phyloP scores from a whole-genome alignment of 1,140 invertebrate genomes.

The Dryas iulia region DNA sequence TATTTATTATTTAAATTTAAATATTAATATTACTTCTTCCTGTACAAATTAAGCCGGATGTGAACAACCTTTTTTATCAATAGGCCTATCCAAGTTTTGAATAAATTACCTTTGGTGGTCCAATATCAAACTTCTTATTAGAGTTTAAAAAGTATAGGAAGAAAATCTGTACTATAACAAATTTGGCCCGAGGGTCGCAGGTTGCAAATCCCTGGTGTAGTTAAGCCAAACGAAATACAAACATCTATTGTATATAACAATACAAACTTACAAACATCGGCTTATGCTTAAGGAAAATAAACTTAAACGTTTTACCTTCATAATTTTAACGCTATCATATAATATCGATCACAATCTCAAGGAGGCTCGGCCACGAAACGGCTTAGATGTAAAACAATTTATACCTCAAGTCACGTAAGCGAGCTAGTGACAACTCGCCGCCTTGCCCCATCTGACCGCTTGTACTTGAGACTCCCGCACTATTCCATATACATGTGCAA shows the following conservation, averaged over 20 bases:
- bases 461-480: conserved; percentile 41
- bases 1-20: too few relatives aligned
- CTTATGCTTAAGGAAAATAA: conserved; percentile 7
- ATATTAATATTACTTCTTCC: too few relatives aligned
- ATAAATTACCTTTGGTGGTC: too few relatives aligned
- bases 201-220: too few relatives aligned
- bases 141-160: too few relatives aligned
- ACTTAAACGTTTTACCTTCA: neutral
- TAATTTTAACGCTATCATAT: neutral
- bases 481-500: conserved; percentile 15
- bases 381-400: conserved; percentile 44
- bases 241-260: neutral
- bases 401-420: conserved; percentile 47
- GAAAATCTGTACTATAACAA: too few relatives aligned
- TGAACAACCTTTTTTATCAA: too few relatives aligned
- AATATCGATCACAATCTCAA: conserved; percentile 22
- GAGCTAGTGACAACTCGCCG: conserved; percentile 41
- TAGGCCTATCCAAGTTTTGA: too few relatives aligned
- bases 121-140: too few relatives aligned
- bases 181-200: too few relatives aligned
- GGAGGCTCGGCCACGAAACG: conserved; percentile 7
- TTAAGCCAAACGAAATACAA: too few relatives aligned
- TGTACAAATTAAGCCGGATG: too few relatives aligned
- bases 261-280: neutral
- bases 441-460: conserved; percentile 34